These are phyloP conservation scores for Sebastes schlegelii DNA, from an alignment of 2,113 vertebrate species.

Conservation along the genomic window DNA sequence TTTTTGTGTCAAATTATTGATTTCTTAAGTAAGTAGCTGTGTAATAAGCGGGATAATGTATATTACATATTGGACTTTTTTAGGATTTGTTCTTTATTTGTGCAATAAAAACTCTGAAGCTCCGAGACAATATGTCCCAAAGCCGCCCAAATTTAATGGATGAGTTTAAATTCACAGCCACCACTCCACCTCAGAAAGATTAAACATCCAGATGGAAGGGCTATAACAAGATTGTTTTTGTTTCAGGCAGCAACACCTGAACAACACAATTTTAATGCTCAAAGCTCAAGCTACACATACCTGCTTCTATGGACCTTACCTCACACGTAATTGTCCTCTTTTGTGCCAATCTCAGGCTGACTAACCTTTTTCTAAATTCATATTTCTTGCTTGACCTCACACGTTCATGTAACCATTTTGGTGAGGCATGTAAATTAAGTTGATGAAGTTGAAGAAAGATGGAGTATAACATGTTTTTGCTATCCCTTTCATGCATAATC, in stretches of 20 bases:
- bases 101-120: background rate
- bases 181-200: slow-evolving; percentile 10
- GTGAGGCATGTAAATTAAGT: slow-evolving; percentile 5
- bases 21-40: too few species aligned
- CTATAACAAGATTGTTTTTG: background rate
- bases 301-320: background rate
- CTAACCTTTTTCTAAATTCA: background rate
- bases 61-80: background rate
- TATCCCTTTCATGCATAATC: slow-evolving; percentile 42
- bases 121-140: slow-evolving; percentile 7
- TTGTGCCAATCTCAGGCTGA: background rate
- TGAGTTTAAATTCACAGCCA: slow-evolving; percentile 29
- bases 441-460: slow-evolving; percentile 9
- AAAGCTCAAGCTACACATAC: background rate
- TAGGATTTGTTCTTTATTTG: background rate
- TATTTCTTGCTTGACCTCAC: background rate
- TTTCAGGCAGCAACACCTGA: slow-evolving; percentile 14
- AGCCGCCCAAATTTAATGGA: background rate
- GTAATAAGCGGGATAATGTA: too few species aligned
- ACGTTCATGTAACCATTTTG: slow-evolving; percentile 10
- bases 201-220: slow-evolving; percentile 27
- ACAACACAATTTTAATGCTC: background rate
- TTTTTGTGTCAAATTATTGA: too few species aligned
- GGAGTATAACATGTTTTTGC: slow-evolving; percentile 10
- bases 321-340: background rate